Evolutionary conservation across 35 echinoderm and acorn worm genomes (phyloP), one percentile per base, ranked within the genome.

Genomic region (Ophiothrix spiculata): DNA sequence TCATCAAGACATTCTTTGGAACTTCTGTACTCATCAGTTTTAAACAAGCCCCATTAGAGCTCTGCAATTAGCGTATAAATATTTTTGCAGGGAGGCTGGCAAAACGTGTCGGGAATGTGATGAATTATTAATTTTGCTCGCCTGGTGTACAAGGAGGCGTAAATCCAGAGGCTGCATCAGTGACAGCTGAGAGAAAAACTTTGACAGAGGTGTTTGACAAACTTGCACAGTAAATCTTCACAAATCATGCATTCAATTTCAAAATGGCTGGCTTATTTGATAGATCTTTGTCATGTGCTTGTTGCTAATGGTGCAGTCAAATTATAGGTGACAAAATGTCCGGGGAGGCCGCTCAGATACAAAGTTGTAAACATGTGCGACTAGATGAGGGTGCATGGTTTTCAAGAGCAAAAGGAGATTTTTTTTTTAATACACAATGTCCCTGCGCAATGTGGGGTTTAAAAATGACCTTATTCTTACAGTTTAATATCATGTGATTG

Each of bases 151-250:
- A 2, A 28, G 6, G 8, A n/a, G 25, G 60, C 60, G 60, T 69
- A 69, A 69, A 69, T 69, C 60, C 60, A 10, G 42, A 49, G 25
- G 60, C 60, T 25, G 4, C 60, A 4, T 69, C 19, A 12, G 25
- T 69, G 60, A n/a, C 60, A 49, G 60, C 60, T 69, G 60, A 69
- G 8, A n/a, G 60, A 69, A 69, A 15, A n/a, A 69, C 3, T 6
- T 69, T 69, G 60, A 69, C 60, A 69, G 60, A 69, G 60, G 60
- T 69, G 60, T 69, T 69, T 69, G 60, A 69, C 60, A 69, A 10
- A 69, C 60, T 69, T 69, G 60, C 60, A 69, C 60, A 69, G 60
- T 69, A 69, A 69, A 69, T 69, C 60, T 69, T 69, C 60, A 69
- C 60, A 15, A 69, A 69, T 69, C 60, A 69, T 69, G 60, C 60